Base-by-base conservation (phyloP, 2,888 invertebrate genomes). In the Pediacus dermestoides region DNA sequence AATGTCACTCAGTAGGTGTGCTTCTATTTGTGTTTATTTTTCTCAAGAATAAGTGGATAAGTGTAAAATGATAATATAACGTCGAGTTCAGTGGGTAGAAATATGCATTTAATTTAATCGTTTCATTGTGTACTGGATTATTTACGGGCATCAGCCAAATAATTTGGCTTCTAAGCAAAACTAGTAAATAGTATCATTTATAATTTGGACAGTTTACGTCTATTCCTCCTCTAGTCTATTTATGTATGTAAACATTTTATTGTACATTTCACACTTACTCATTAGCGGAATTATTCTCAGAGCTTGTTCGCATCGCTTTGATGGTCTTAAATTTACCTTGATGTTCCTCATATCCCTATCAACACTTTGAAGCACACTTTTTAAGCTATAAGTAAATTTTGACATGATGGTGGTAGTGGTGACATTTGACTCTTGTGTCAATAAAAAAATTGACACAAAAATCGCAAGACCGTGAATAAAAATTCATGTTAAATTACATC, bases 331-430 rank as follows among this genome's bases (percentile, higher is more conserved):
- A 14, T 12, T 33, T 49, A 52, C 52, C 52, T 50, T 52, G 3
- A 31, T 43, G 23, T 52, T 52, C 2, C 41, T 22, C 21, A 41
- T 28, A 22, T 52, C 52, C 34, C 48, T 45, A 16, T 52, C 52
- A 22, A 42, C 37, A 30, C 34, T 45, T 11, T 43, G 30, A 27
- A 52, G 40, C 6, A 52, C 52, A 34, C 43, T 48, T 11, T 35
- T 45, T 30, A 52, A 38, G 36, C 48, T 50, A 16, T 47, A 46
- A 12, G 37, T 34, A 28, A 50, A 49, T 12, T 16, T 12, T 11
- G 12, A n/a, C 21, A 18, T 18, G n/a, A 25, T 28, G 10, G 9
- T 11, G 13, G n/a, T n/a, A 15, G 6, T 9, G 15, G 30, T 30
- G 9, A n/a, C n/a, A n/a, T n/a, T 26, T n/a, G 7, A n/a, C 9